Base-by-base conservation (phyloP, 2,797 vertebrate species). In the Sphenopsis melanotis region DNA sequence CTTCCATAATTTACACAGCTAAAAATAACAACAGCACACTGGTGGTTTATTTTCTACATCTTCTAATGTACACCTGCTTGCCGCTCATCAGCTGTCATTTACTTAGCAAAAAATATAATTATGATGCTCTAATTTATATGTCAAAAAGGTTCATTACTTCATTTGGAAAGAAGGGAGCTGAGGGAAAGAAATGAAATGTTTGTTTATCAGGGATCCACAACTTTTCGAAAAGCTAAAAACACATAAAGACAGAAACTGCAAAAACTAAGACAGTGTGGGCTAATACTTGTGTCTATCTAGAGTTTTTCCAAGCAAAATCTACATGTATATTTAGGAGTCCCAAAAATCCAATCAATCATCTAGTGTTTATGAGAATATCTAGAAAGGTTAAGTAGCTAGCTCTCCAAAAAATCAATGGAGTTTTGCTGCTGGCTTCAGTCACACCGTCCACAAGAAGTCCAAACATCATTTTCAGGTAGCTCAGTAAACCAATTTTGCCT, bases 21-120 rank as follows among this genome's bases (percentile, higher is more conserved):
- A 61, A 78, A 95, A 94, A 76, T 87, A 90, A 76, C 13, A 79
- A 9, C 49, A 72, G 18, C 44, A 76, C 6, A 9, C 9, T 36
- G 42, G 29, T 61, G 41, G 82, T 85, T 89, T 94, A 36, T 94
- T 94, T 66, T 81, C n/a, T 84, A 8, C 50, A 68, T 36, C 79
- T 68, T 93, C 49, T 89, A 94, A 86, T 7, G 9, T 76, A 79
- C 65, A 66, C 41, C 37, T 92, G 42, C 22, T 79, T 89, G 32
- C 61, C 74, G 65, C 36, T 96, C 53, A 90, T 89, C 83, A 83
- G 23, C 68, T 60, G 29, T 26, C 60, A 60, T 83, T 64, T 75
- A 36, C 55, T 83, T 52, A 88, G 74, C 37, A 92, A 87, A 87
- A 93, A 90, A 74, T 29, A 42, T 89, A 71, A 92, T 90, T 91